Evolutionary conservation across 2,797 vertebrate genomes (phyloP), one percentile per base, ranked within the genome.

Genomic region (Pogoniulus pusillus): DNA sequence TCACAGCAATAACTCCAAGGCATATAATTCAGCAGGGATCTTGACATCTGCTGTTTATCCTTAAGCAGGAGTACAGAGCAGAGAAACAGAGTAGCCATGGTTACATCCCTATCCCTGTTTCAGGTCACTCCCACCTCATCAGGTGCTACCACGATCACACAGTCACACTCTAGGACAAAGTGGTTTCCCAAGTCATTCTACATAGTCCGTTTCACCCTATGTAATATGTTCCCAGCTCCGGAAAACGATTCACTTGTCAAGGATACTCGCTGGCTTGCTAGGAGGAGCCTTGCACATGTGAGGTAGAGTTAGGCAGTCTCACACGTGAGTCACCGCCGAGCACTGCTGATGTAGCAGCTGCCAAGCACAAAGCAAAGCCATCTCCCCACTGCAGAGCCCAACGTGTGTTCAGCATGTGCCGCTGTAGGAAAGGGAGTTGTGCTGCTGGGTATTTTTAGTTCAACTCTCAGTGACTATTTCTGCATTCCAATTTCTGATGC

Each of bases 381-480:
- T 87, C 72, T 3, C 17, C 27, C 32, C 3, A 0, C 13, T 5
- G 6, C 71, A 30, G 65, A 5, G 7, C 80, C 60, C 60, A 12
- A 6, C 4, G 47, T 18, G 37, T 45, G 53, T 19, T 82, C 80
- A 78, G 82, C 71, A 32, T n/a, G 90, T 82, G 68, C 79, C 83
- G 73, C 90, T 94, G 66, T 39, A 83, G 72, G 70, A 76, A 92
- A 75, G 53, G 80, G 55, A 85, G 66, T 83, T 89, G 18, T 71
- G 84, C 70, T 70, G 41, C 8, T 59, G 57, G 51, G 37, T 96
- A 96, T 96, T 96, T 96, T 96, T 94, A 96, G 91, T 94, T 87
- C 89, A 81, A 65, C 70, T 30, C 17, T 71, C 76, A 90, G 71
- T 0, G 0, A 87, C 85, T 93, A 91, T 93, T 95, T 94, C 87